These are phyloP conservation scores for Procapra przewalskii DNA, from an alignment of 2,113 vertebrate species.

Conservation along the genomic window DNA sequence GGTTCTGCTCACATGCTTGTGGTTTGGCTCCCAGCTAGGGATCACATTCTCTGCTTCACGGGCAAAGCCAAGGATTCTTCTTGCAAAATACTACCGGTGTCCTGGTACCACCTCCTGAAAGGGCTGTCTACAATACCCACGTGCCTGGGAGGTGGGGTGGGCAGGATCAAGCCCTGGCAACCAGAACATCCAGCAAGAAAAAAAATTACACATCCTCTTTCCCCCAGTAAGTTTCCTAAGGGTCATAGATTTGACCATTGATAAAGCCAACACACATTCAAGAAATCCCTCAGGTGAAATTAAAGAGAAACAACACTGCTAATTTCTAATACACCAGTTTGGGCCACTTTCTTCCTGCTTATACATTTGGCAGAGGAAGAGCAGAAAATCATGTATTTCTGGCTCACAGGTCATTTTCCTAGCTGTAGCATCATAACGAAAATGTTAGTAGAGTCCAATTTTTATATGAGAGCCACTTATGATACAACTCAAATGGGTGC, in stretches of 20 bases:
- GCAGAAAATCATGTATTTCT: not conserved
- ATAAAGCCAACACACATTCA: not conserved
- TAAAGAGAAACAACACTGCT: not conserved
- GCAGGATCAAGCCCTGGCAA: not conserved
- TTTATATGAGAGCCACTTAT: not conserved
- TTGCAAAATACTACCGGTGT: conserved; percentile 71
- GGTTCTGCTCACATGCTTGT: conserved; percentile 73
- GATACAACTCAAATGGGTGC: not conserved
- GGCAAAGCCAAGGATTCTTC: conserved; percentile 65
- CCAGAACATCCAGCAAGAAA: not conserved
- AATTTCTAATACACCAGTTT: not conserved
- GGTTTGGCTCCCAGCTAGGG: conserved; percentile 70
- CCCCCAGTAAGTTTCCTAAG: not conserved
- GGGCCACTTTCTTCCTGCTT: not conserved
- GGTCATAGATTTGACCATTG: not conserved
- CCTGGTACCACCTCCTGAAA: conserved; percentile 66
- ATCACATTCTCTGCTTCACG: conserved; percentile 72
- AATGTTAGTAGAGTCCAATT: not conserved
- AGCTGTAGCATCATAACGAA: not conserved
- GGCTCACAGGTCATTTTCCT: not conserved
- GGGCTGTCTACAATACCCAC: not conserved
- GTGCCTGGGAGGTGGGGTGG: conserved; percentile 21
- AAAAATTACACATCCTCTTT: not conserved
- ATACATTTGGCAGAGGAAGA: not conserved
- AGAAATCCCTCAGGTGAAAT: not conserved